Conservation (phyloP, 2,797 vertebrate species). For the Tragelaphus eurycerus region DNA sequence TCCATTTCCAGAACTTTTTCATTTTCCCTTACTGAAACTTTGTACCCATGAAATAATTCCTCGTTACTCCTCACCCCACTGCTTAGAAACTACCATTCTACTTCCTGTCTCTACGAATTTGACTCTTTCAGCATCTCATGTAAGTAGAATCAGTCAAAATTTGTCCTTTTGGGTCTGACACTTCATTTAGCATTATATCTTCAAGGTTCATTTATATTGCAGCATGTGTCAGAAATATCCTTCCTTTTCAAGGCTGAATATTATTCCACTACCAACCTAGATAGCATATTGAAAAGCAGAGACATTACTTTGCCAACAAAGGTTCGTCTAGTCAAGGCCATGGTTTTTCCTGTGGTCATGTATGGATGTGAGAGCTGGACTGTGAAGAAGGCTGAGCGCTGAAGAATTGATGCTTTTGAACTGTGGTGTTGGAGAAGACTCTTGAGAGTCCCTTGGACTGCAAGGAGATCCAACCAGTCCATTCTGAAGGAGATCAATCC, state of each 20-base stretch:
- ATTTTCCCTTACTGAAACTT: background rate
- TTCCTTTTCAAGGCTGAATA: background rate
- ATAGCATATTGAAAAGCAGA: too few relatives aligned
- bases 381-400: too few relatives aligned
- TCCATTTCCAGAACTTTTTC: too few relatives aligned
- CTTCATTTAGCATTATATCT: background rate
- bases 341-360: too few relatives aligned
- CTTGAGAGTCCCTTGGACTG: too few relatives aligned
- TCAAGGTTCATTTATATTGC: background rate
- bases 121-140: background rate
- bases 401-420: too few relatives aligned
- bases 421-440: too few relatives aligned
- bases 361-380: too few relatives aligned
- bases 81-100: background rate
- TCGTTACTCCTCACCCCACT: background rate
- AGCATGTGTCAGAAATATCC: background rate
- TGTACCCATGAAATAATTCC: background rate
- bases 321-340: too few relatives aligned
- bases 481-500: too few relatives aligned
- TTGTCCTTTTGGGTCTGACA: background rate
- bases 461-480: too few relatives aligned
- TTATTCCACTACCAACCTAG: background rate
- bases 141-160: background rate
- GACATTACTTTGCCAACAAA: too few relatives aligned
- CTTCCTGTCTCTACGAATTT: background rate